Base-by-base conservation (phyloP, 1,140 invertebrate species). In the Zelostemma sp. region DNA sequence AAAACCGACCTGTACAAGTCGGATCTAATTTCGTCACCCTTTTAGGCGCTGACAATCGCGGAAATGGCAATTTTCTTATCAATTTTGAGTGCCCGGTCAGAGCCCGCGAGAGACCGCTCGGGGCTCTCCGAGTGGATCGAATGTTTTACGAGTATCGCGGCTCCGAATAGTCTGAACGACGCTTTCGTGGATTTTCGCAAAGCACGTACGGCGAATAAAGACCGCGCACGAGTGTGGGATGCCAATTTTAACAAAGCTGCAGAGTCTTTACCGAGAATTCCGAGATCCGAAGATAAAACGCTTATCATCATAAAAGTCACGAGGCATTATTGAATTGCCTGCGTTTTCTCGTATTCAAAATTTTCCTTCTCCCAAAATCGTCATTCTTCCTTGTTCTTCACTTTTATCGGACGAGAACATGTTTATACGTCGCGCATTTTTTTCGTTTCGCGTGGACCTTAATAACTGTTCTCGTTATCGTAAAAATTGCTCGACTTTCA, bases 1-100 rank as follows among this genome's bases (percentile, higher is more conserved):
- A 82, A 82, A 74, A 73, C 68, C 74, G 45, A 64, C 50, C 74
- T 76, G 60, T 19, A 58, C 56, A 28, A 35, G 49, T 63, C 50
- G 17, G 49, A 56, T 59, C 55, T 66, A 72, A 63, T 59, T 63
- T 59, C 21, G 60, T 63, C 66, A 59, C 66, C 55, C 58, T 35
- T 16, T 31, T 41, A 51, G 33, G 56, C 40, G 45, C 28, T 4
- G 43, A n/a, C 16, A 46, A 6, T 19, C 6, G 33, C 33, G 18
- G 43, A 46, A 46, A 19, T 11, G 16, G 25, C 31, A 14, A 50
- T 57, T 68, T 70, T 63, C 57, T 67, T 67, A 61, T 53, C 12
- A 41, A 25, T 35, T 35, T 35, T n/a, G 15, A 47, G 2, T 15
- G 40, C 49, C 25, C 48, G 28, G 15, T 16, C 41, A 35, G 19